A percentile compares a stretch with the other conserved stretches of the same genome.
These are phyloP conservation scores for Sylvicola fuscatus DNA, from an alignment of 2,888 invertebrate genomes.

Conservation along the genomic window DNA sequence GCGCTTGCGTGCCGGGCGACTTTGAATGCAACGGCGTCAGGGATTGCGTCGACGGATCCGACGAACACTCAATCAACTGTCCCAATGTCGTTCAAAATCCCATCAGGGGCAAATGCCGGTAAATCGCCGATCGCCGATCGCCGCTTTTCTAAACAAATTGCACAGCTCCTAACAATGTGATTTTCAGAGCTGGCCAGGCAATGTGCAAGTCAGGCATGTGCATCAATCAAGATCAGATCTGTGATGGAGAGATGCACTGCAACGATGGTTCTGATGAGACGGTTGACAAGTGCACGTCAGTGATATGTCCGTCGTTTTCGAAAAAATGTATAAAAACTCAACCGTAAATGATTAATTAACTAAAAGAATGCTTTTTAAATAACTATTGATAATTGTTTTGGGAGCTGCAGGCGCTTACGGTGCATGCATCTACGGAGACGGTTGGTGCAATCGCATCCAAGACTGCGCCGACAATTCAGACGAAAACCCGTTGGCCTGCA, in stretches of 20 bases:
- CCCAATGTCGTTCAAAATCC: not conserved
- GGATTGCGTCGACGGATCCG: conserved; percentile 8
- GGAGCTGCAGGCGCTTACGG: not conserved
- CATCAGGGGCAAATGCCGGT: too few relatives aligned
- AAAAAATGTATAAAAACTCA: too few relatives aligned
- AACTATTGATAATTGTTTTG: too few relatives aligned
- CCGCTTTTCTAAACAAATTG: too few relatives aligned
- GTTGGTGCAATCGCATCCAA: conserved; percentile 2
- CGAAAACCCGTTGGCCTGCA: conserved; percentile 8
- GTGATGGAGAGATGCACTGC: conserved; percentile 23
- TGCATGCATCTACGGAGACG: not conserved
- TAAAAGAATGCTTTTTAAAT: too few relatives aligned
- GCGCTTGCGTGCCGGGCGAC: conserved; percentile 35
- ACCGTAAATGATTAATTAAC: too few relatives aligned
- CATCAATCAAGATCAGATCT: conserved; percentile 4
- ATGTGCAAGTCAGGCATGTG: not conserved
- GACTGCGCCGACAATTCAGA: conserved; percentile 5
- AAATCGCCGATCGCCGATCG: too few relatives aligned
- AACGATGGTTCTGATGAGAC: conserved; percentile 14
- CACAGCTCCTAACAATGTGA: too few relatives aligned
- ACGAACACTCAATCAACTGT: not conserved
- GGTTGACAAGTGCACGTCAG: conserved; percentile 3
- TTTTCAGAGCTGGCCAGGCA: not conserved
- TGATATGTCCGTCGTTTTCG: too few relatives aligned
- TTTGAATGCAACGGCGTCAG: conserved; percentile 23